A percentile compares a stretch with the other conserved stretches of the same genome.
These are phyloP conservation scores for Halcyon senegalensis DNA, from an alignment of 2,113 vertebrate genomes.

Conservation along the genomic window DNA sequence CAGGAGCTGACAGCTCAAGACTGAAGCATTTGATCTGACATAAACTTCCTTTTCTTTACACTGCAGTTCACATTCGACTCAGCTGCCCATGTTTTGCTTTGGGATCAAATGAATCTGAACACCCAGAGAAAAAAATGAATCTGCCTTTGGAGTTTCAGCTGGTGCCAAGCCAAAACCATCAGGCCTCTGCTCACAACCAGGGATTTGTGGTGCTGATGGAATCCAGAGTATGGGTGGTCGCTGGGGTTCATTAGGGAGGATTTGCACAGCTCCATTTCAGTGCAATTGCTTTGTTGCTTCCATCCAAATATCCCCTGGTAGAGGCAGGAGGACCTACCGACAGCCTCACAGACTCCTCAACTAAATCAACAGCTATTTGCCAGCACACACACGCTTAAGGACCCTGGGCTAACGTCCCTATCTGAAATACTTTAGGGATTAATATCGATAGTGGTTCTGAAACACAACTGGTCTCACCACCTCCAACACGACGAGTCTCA, in stretches of 20 bases:
- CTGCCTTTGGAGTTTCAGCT: neutral
- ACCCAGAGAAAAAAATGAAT: neutral
- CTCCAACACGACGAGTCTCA: neutral
- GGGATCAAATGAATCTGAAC: neutral
- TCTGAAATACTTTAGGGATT: neutral
- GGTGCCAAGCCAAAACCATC: neutral
- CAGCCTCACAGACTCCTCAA: accelerated
- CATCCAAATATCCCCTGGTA: neutral
- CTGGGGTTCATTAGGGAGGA: neutral
- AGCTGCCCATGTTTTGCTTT: neutral
- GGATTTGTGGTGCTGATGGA: neutral
- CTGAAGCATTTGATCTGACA: neutral
- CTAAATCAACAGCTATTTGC: neutral
- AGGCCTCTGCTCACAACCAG: neutral
- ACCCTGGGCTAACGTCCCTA: neutral
- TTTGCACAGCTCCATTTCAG: neutral
- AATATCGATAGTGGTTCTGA: neutral
- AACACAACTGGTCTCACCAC: neutral
- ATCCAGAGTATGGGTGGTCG: accelerated
- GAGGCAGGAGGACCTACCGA: neutral
- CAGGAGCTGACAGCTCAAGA: neutral
- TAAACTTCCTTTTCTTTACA: neutral
- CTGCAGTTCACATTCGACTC: accelerated
- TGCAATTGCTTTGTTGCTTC: neutral
- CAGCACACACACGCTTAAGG: neutral